Conservation (phyloP, 1,140 invertebrate species). For the Drosophila rhopaloa region DNA sequence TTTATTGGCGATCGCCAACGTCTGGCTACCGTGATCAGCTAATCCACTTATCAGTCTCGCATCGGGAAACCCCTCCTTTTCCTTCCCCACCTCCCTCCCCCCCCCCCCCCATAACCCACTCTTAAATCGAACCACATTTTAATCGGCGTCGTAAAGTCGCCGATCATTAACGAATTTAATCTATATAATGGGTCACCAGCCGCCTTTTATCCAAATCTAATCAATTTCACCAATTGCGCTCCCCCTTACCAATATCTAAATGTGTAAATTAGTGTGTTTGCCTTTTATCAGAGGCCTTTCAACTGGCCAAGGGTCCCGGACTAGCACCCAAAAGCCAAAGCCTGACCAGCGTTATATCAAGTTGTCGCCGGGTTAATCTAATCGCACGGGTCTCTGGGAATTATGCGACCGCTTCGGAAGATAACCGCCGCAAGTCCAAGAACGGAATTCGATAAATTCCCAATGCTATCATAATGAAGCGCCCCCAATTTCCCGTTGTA, state of each 20-base stretch:
- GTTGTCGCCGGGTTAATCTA: constrained; percentile 65
- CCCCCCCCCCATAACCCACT: background rate
- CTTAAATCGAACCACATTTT: constrained; percentile 18
- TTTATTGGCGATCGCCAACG: constrained; percentile 53
- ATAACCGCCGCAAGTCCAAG: constrained; percentile 53
- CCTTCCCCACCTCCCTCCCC: background rate
- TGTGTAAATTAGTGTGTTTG: constrained; percentile 30
- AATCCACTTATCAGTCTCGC: constrained; percentile 58
- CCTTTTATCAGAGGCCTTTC: constrained; percentile 25
- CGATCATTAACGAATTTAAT: constrained; percentile 64
- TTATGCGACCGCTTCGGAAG: constrained; percentile 58
- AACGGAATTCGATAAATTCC: constrained; percentile 69
- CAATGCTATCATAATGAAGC: constrained; percentile 75
- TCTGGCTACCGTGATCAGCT: constrained; percentile 50
- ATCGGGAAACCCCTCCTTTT: background rate
- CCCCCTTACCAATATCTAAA: constrained; percentile 4
- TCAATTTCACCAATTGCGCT: constrained; percentile 39
- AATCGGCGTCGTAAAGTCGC: constrained; percentile 52
- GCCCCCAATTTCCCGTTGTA: constrained; percentile 30
- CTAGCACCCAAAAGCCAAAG: constrained; percentile 6
- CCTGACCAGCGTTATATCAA: constrained; percentile 36
- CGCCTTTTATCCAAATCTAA: constrained; percentile 83
- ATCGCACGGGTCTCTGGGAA: constrained; percentile 61
- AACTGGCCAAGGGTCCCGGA: constrained; percentile 28
- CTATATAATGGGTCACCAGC: constrained; percentile 67